Base-by-base conservation (phyloP, 2,888 invertebrate species). In the Oegoconia quadripuncta region DNA sequence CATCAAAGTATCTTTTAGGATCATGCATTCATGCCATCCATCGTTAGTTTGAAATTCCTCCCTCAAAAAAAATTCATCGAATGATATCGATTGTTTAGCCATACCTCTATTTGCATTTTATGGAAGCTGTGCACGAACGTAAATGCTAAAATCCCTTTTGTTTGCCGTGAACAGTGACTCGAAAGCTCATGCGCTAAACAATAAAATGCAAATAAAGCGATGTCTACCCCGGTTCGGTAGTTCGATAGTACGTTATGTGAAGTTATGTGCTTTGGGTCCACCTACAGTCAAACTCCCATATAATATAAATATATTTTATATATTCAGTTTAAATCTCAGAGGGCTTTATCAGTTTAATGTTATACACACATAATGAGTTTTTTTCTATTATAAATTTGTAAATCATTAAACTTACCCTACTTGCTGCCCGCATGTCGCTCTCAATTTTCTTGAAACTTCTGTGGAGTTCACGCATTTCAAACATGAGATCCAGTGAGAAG, bases 401-500 rank as follows among this genome's bases (percentile, higher is more conserved):
- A 20, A 29, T 15, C 17, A 9, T 15, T 9, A 13, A 44, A 64
- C 83, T 72, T 64, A 88, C 88, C 69, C 86, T 74, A 60, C 88
- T 81, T 27, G 87, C 86, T 37, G 89, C 77, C 52, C 89, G 72
- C 87, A 87, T 86, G 37, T 87, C 87, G 50, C 70, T 87, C 50
- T 90, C 92, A 74, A 92, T 91, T 55, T 90, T 88, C 65, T 93
- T 92, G 65, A 94, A 91, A 72, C 93, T 94, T 61, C 92, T 88
- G 63, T 94, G 94, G 23, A 94, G 81, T 65, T 93, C 92, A 32
- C 93, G 89, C 75, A 93, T 93, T 71, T 95, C 94, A 65, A 93
- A 94, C 65, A 95, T 89, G 45, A 95, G 89, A 72, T 96, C 95
- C 50, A 96, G 87, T 52, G 93, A 92, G 83, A 96, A 96, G 9